Evolutionary conservation across 2,888 invertebrate genomes (phyloP).

Genomic region (Melitaea athalia): DNA sequence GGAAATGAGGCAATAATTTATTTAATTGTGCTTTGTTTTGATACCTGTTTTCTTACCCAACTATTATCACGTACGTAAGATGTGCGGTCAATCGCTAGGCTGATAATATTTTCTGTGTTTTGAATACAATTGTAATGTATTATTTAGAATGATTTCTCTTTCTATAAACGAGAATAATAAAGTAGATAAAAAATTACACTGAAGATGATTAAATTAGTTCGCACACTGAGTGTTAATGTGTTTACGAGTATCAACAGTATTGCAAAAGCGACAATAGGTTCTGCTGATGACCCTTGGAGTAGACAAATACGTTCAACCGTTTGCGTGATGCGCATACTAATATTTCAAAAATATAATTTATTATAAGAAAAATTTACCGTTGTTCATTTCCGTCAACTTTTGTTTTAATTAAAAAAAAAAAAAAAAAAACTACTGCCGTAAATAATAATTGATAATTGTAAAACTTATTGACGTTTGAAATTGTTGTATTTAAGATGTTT

Average conservation of each 20-base stretch:
- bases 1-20: slow-evolving; percentile 3
- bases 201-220: slow-evolving; percentile 7
- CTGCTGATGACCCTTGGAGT: slow-evolving; percentile 24
- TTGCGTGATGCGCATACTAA: slow-evolving; percentile 30
- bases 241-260: slow-evolving; percentile 11
- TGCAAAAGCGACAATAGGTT: slow-evolving; percentile 19
- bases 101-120: background rate
- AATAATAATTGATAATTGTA: too few species aligned
- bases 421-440: background rate
- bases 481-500: too few species aligned
- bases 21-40: background rate
- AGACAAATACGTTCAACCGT: slow-evolving; percentile 14
- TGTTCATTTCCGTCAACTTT: background rate
- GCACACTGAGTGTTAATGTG: background rate
- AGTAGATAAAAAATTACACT: background rate
- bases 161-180: background rate
- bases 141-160: too few species aligned
- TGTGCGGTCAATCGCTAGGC: background rate
- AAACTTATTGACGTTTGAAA: too few species aligned
- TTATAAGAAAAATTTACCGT: slow-evolving; percentile 20
- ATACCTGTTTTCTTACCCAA: background rate
- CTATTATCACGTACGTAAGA: slow-evolving; percentile 4
- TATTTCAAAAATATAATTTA: slow-evolving; percentile 26
- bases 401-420: background rate
- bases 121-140: too few species aligned